A percentile compares a stretch with the other conserved stretches of the same genome.
These are phyloP conservation scores for Plagodis dolabraria DNA, from an alignment of 2,888 invertebrate species.

Conservation along the genomic window DNA sequence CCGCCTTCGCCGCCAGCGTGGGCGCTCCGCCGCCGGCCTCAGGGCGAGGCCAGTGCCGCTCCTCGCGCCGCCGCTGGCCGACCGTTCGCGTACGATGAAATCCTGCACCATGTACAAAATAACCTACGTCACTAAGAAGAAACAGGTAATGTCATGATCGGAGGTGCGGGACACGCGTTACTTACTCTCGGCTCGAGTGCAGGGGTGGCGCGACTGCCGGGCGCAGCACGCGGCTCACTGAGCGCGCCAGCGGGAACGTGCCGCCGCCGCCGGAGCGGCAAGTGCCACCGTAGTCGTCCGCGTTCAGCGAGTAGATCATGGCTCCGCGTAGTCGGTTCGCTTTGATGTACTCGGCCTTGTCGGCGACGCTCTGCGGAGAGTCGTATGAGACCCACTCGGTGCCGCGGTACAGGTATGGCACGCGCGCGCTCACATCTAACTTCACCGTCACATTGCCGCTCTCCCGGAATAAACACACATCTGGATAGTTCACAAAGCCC, in stretches of 20 bases:
- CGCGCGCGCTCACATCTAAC: slow-evolving; percentile 88
- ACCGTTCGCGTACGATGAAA: slow-evolving; percentile 60
- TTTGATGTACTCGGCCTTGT: slow-evolving; percentile 88
- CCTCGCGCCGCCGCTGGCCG: slow-evolving; percentile 28
- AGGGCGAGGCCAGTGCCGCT: slow-evolving; percentile 32
- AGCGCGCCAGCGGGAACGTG: slow-evolving; percentile 53
- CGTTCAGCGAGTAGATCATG: slow-evolving; percentile 93
- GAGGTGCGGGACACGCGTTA: neutral
- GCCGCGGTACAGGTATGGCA: slow-evolving; percentile 89
- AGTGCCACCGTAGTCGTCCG: slow-evolving; percentile 89
- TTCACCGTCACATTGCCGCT: slow-evolving; percentile 75
- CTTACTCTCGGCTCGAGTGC: neutral
- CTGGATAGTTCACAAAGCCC: slow-evolving; percentile 90
- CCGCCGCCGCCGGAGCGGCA: slow-evolving; percentile 63
- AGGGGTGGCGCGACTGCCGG: slow-evolving; percentile 35
- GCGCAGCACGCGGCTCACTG: slow-evolving; percentile 33
- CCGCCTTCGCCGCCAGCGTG: slow-evolving; percentile 26
- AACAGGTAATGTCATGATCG: slow-evolving; percentile 60
- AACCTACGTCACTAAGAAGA: slow-evolving; percentile 74
- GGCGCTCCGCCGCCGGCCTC: slow-evolving; percentile 30
- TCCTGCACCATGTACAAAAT: slow-evolving; percentile 80
- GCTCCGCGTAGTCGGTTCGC: slow-evolving; percentile 89
- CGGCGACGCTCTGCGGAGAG: slow-evolving; percentile 87
- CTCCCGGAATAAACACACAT: slow-evolving; percentile 88
- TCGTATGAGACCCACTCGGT: slow-evolving; percentile 95